Conservation (phyloP, 2,888 invertebrate species). For the Mesopsocus fuscifrons region DNA sequence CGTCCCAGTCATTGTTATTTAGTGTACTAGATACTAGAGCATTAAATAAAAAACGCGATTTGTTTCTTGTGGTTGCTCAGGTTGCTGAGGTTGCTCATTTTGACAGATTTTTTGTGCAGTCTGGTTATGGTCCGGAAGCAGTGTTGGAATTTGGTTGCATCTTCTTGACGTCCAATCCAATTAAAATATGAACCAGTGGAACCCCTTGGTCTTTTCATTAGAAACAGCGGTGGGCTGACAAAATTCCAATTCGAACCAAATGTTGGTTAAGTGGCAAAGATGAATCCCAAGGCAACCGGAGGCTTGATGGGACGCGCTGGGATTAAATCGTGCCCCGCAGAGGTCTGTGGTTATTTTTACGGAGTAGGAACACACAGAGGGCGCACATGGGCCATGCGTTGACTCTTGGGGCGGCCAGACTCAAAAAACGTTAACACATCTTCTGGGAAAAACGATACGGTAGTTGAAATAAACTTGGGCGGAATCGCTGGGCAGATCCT, state of each 20-base stretch:
- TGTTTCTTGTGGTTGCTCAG: too few species aligned
- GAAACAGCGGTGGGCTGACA: background rate
- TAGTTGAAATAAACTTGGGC: slow-evolving; percentile 6
- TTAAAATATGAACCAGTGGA: background rate
- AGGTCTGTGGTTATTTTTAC: background rate
- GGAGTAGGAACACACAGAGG: background rate
- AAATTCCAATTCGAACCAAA: background rate
- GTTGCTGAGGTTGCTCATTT: too few species aligned
- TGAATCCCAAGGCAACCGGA: background rate
- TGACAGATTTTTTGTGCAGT: too few species aligned
- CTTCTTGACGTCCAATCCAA: background rate
- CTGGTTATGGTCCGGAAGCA: too few species aligned
- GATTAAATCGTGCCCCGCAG: too few species aligned
- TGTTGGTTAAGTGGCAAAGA: background rate
- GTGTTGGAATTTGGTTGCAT: background rate
- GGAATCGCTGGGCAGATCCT: background rate
- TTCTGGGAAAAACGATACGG: slow-evolving; percentile 10
- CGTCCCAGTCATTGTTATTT: too few species aligned
- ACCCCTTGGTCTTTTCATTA: background rate
- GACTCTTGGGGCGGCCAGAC: background rate
- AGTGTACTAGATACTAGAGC: too few species aligned
- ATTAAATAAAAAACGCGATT: too few species aligned
- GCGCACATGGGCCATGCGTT: background rate
- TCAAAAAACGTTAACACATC: slow-evolving; percentile 1
- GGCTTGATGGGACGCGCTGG: too few species aligned